A percentile compares a stretch with the other conserved stretches of the same genome.
These are phyloP conservation scores for Oreotrochilus melanogaster DNA, from an alignment of 2,113 vertebrate species.

Conservation along the genomic window DNA sequence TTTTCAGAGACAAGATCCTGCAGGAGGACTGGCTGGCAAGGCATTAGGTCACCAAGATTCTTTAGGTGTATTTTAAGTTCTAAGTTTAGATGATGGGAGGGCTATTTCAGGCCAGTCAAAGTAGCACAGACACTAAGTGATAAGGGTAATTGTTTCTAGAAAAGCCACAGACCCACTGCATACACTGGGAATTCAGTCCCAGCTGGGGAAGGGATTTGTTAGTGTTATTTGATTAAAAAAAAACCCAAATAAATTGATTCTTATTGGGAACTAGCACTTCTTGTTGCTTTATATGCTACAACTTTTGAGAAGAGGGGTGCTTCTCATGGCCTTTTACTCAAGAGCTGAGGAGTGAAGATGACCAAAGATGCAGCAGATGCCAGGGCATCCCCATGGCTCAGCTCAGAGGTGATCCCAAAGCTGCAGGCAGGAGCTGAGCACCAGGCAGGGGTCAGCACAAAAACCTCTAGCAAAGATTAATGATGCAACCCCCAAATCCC, in stretches of 20 bases:
- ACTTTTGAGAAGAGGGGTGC: neutral
- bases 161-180: neutral
- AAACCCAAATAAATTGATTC: neutral
- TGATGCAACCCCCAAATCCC: neutral
- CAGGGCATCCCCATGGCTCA: neutral
- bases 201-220: neutral
- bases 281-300: neutral
- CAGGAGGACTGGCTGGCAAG: neutral
- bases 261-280: neutral
- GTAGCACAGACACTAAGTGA: neutral
- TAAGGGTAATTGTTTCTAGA: neutral
- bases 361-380: neutral
- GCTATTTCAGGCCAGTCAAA: neutral
- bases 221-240: neutral
- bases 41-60: neutral
- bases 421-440: accelerated
- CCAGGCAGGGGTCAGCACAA: accelerated
- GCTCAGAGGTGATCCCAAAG: accelerated
- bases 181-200: neutral
- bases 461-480: neutral
- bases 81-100: neutral
- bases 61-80: neutral
- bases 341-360: neutral
- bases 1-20: constrained; percentile 4
- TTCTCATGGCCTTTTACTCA: neutral